phyloP scores from a whole-genome alignment of 2,888 invertebrate genomes.

The Anorthoa munda region DNA sequence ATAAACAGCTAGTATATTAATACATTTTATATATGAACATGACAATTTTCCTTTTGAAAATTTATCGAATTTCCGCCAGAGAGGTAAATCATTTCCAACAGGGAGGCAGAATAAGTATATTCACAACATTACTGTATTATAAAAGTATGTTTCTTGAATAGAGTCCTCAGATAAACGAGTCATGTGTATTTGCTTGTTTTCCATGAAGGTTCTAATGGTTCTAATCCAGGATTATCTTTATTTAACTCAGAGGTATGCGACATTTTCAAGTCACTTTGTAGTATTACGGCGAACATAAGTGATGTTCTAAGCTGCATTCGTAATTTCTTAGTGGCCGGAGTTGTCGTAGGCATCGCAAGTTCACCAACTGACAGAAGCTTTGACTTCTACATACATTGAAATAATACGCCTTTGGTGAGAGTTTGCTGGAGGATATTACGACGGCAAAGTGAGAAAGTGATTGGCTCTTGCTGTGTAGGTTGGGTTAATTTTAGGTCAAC shows the following conservation, averaged over 20 bases:
- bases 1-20: not conserved
- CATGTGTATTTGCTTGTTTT: not conserved
- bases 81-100: no score
- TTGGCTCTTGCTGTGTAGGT: not conserved
- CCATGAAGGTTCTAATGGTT: not conserved
- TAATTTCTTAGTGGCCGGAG: not conserved
- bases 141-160: no score
- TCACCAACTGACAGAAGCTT: not conserved
- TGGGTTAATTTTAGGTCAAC: not conserved
- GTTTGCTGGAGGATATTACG: not conserved
- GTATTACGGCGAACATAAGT: slow-evolving; percentile 4
- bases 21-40: slow-evolving; percentile 1
- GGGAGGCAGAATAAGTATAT: not conserved
- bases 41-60: not conserved
- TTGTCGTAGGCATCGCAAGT: slow-evolving; percentile 1
- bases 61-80: not conserved
- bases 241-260: no score
- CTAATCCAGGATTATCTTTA: not conserved
- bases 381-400: not conserved
- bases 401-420: not conserved
- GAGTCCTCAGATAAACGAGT: no score
- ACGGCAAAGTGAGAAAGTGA: not conserved
- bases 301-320: not conserved
- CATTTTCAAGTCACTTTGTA: not conserved
- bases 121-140: no score